Conservation (phyloP, 2,113 vertebrate species). For the Grammomys dolichurus region DNA sequence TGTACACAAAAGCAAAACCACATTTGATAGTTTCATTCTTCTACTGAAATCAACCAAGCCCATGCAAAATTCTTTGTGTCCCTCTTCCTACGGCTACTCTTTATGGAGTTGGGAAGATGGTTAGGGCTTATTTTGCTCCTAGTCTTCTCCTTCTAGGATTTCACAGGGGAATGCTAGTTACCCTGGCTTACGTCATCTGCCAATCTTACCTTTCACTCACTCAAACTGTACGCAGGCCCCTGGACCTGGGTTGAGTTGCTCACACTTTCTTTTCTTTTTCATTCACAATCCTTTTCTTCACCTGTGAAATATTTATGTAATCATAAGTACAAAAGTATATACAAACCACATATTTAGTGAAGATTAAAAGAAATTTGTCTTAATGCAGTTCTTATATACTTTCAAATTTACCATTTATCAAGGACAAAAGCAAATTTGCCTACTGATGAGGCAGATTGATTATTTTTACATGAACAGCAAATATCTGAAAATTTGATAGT, state of each 20-base stretch:
- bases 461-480: not conserved
- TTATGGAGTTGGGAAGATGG: not conserved
- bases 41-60: not conserved
- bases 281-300: not conserved
- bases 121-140: not conserved
- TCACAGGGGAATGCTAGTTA: not conserved
- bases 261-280: no score
- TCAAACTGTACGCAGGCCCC: not conserved
- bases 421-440: not conserved
- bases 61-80: not conserved
- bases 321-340: not conserved
- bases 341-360: not conserved
- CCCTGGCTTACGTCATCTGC: not conserved
- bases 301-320: not conserved
- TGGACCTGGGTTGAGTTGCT: not conserved
- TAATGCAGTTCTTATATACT: not conserved
- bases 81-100: not conserved
- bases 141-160: not conserved
- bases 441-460: not conserved
- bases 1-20: not conserved
- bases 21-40: not conserved
- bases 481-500: not conserved
- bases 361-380: not conserved
- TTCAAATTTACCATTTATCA: not conserved
- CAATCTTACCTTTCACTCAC: not conserved